These are phyloP conservation scores for Dermolepida albohirtum DNA, from an alignment of 2,888 invertebrate genomes.

Conservation along the genomic window DNA sequence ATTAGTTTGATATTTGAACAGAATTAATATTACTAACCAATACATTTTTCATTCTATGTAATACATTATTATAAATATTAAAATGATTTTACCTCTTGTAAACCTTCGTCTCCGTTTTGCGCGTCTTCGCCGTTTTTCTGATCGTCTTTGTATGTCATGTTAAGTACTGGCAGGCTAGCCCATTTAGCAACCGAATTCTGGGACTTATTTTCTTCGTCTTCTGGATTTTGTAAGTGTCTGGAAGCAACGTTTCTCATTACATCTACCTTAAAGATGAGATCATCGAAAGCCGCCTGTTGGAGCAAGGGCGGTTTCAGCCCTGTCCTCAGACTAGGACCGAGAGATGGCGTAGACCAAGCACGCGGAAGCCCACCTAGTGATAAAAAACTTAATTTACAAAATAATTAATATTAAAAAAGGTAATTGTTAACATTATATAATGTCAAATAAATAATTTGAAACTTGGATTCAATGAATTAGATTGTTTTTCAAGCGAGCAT, in stretches of 20 bases:
- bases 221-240: constrained; percentile 59
- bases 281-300: constrained; percentile 89
- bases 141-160: constrained; percentile 54
- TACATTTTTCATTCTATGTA: no score
- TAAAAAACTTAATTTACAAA: background rate
- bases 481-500: no score
- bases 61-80: background rate
- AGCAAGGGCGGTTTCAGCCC: constrained; percentile 82
- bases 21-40: no score
- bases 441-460: no score
- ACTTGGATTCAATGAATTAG: no score
- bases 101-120: constrained; percentile 55
- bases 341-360: constrained; percentile 63
- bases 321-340: constrained; percentile 69
- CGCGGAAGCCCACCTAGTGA: constrained; percentile 61
- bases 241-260: constrained; percentile 83
- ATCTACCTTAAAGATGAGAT: constrained; percentile 83
- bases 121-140: constrained; percentile 43
- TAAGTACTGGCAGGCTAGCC: constrained; percentile 60
- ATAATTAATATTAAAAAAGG: no score
- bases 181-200: constrained; percentile 48
- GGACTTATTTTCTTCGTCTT: constrained; percentile 33
- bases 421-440: no score
- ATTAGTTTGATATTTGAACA: no score
- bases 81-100: constrained; percentile 63